Evolutionary conservation across 1,140 invertebrate genomes (phyloP).

Genomic region (Brachionus sp.): DNA sequence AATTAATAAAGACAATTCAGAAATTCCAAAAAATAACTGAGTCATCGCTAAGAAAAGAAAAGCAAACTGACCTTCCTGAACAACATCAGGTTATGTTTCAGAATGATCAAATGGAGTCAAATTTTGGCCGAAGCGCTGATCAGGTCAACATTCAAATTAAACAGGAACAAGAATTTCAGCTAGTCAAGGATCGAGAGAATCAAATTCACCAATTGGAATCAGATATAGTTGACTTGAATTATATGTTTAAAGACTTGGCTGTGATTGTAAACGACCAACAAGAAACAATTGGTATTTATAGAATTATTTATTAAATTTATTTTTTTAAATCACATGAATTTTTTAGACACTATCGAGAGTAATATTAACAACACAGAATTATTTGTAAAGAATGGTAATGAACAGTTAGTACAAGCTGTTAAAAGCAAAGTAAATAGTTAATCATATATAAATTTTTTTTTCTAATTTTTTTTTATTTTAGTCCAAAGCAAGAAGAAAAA

Average conservation of each 20-base stretch:
- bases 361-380: conserved; percentile 38
- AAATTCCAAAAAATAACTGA: conserved; percentile 23
- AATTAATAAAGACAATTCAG: conserved; percentile 4
- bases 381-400: background rate
- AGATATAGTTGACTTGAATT: conserved; percentile 44
- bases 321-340: background rate
- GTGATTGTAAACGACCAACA: conserved; percentile 44
- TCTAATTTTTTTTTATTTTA: background rate
- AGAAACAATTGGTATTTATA: background rate
- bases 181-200: conserved; percentile 17
- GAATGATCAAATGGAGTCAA: background rate
- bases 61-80: background rate
- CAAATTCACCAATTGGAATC: conserved; percentile 43
- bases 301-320: background rate
- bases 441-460: background rate
- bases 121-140: background rate
- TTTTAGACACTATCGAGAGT: conserved; percentile 30
- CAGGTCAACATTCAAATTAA: conserved; percentile 15
- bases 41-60: conserved; percentile 3
- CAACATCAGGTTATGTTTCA: background rate
- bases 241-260: conserved; percentile 46
- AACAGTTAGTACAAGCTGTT: background rate
- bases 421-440: background rate
- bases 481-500: conserved; percentile 39
- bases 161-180: background rate